Evolutionary conservation across 2,888 invertebrate species (phyloP).

Genomic region (Drosophila mettleri): DNA sequence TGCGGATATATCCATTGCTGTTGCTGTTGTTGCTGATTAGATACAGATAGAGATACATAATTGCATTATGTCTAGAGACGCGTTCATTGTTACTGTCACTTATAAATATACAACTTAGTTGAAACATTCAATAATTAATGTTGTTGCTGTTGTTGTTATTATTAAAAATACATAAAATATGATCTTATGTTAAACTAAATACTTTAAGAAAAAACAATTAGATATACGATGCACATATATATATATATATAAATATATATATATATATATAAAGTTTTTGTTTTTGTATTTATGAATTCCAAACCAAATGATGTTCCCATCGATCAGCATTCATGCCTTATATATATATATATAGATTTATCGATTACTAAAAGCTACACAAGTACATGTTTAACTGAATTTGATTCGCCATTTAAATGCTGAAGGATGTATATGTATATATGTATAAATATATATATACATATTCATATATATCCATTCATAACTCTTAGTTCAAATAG

Average conservation of each 20-base stretch:
- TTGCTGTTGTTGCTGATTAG: slow-evolving; percentile 28
- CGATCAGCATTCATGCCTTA: slow-evolving; percentile 5
- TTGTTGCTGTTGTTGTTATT: slow-evolving; percentile 39
- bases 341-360: slow-evolving; percentile 3
- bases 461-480: not conserved
- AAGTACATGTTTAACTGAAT: slow-evolving; percentile 71
- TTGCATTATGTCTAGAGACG: slow-evolving; percentile 71
- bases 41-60: slow-evolving; percentile 64
- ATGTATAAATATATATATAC: not conserved
- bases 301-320: not conserved
- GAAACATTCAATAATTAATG: slow-evolving; percentile 76
- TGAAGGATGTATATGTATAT: slow-evolving; percentile 5
- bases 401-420: slow-evolving; percentile 62
- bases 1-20: slow-evolving; percentile 32
- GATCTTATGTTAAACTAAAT: slow-evolving; percentile 73
- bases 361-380: slow-evolving; percentile 63
- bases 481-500: slow-evolving; percentile 13
- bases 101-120: slow-evolving; percentile 81
- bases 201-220: slow-evolving; percentile 70
- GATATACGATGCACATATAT: slow-evolving; percentile 26
- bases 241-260: not conserved
- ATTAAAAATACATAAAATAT: slow-evolving; percentile 73
- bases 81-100: slow-evolving; percentile 57
- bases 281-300: slow-evolving; percentile 22
- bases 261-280: not conserved